A percentile compares a stretch with the other conserved stretches of the same genome.
Evolutionary conservation across 2,888 invertebrate genomes (phyloP).

Genomic region (Thumatha senex): DNA sequence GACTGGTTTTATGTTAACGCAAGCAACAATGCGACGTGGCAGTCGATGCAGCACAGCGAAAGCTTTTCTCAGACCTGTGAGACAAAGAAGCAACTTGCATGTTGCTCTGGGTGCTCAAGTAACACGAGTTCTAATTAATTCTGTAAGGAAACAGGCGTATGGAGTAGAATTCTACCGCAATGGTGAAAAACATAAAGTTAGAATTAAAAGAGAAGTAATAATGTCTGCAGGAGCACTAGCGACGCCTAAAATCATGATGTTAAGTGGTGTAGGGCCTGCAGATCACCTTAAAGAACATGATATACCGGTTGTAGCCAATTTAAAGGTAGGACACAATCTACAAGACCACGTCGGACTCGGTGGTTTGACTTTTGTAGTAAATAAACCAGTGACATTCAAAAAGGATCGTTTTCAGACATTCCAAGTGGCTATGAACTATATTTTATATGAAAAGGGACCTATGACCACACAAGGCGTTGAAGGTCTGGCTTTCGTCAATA

Average conservation of each 20-base stretch:
- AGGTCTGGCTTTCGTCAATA: slow-evolving; percentile 93
- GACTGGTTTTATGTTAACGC: slow-evolving; percentile 94
- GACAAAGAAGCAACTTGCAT: slow-evolving; percentile 90
- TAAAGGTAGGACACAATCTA: slow-evolving; percentile 92
- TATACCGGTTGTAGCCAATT: slow-evolving; percentile 89
- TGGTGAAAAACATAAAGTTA: slow-evolving; percentile 85
- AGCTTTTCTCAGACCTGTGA: slow-evolving; percentile 92
- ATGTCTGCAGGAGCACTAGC: slow-evolving; percentile 94
- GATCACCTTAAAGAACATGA: slow-evolving; percentile 88
- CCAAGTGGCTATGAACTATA: slow-evolving; percentile 91
- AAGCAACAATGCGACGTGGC: slow-evolving; percentile 92
- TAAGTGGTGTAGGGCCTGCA: slow-evolving; percentile 93
- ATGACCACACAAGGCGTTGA: slow-evolving; percentile 94
- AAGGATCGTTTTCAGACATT: slow-evolving; percentile 90
- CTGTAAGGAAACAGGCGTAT: slow-evolving; percentile 87
- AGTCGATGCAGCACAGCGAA: slow-evolving; percentile 94
- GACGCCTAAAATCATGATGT: slow-evolving; percentile 94
- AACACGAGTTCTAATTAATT: slow-evolving; percentile 87
- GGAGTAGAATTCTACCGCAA: slow-evolving; percentile 90
- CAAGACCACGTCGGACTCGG: slow-evolving; percentile 95
- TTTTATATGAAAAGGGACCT: slow-evolving; percentile 91
- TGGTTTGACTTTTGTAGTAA: slow-evolving; percentile 91
- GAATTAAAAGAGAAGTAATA: slow-evolving; percentile 91
- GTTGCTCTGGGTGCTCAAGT: slow-evolving; percentile 91
- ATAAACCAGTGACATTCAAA: slow-evolving; percentile 91